Percentiles rank a stretch among this genome's conserved stretches.
These are phyloP conservation scores for Petrophora chlorosata DNA, from an alignment of 2,888 invertebrate species.

Conservation along the genomic window DNA sequence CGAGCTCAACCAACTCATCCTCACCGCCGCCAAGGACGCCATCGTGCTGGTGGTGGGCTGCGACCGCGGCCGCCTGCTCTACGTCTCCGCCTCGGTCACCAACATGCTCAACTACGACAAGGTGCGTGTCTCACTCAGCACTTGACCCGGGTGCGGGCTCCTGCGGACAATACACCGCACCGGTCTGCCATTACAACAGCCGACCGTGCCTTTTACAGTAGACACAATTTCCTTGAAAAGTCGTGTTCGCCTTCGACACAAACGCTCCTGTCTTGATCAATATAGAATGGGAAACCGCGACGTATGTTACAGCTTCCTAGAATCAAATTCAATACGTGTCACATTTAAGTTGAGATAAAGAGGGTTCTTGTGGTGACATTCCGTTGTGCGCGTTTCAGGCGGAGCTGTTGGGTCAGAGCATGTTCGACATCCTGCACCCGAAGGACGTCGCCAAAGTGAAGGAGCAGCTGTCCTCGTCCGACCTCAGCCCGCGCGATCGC, in stretches of 20 bases:
- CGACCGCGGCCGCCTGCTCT: conserved; percentile 94
- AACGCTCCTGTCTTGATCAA: no score
- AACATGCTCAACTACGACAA: conserved; percentile 92
- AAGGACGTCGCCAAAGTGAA: conserved; percentile 98
- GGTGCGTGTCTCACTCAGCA: conserved; percentile 72
- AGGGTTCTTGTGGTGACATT: no score
- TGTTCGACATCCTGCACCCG: conserved; percentile 97
- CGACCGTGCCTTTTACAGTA: no score
- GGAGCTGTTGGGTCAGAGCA: conserved; percentile 95
- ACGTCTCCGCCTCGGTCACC: conserved; percentile 94
- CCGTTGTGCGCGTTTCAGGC: conserved; percentile 79
- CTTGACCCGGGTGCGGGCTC: no score
- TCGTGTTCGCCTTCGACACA: no score
- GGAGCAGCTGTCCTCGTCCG: conserved; percentile 95
- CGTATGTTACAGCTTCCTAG: no score
- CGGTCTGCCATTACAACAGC: no score
- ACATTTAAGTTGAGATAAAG: no score
- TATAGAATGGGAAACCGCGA: no score
- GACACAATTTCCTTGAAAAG: no score
- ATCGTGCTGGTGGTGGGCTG: conserved; percentile 97
- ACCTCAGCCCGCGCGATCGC: conserved; percentile 93
- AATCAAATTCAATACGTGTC: no score
- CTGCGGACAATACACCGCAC: no score
- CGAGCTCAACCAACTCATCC: conserved; percentile 92
- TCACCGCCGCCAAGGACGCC: conserved; percentile 93